Conservation (phyloP, 2,797 vertebrate genomes). For the Amblyraja radiata region DNA sequence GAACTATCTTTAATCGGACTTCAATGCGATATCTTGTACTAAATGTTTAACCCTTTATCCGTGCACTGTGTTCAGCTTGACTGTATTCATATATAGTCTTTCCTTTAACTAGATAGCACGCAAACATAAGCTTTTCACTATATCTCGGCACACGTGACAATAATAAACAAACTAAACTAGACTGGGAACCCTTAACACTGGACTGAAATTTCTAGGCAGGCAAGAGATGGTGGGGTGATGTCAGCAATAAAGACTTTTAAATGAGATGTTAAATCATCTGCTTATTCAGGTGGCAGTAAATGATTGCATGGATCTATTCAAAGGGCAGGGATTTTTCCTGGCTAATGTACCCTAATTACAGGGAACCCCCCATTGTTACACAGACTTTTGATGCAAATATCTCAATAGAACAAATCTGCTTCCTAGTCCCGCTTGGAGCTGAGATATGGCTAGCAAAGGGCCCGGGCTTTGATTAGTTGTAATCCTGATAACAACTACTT, state of each 20-base stretch:
- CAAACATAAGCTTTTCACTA: no score
- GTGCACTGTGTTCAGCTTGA: no score
- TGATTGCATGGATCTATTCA: not conserved
- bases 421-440: slow-evolving; percentile 1
- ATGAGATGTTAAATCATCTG: not conserved
- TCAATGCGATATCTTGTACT: no score
- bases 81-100: no score
- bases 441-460: not conserved
- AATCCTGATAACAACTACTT: slow-evolving; percentile 24
- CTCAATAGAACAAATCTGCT: slow-evolving; percentile 18
- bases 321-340: not conserved
- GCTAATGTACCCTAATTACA: not conserved
- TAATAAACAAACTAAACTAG: no score
- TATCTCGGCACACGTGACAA: no score
- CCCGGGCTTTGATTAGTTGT: not conserved
- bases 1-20: no score
- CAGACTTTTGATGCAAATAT: not conserved
- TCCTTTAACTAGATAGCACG: no score
- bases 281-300: slow-evolving; percentile 9
- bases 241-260: not conserved
- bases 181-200: not conserved
- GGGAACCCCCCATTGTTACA: not conserved
- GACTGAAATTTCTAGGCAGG: not conserved
- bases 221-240: not conserved
- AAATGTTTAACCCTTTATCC: no score